Evolutionary conservation across 2,888 invertebrate genomes (phyloP).

Genomic region (Drosophila diplacantha): DNA sequence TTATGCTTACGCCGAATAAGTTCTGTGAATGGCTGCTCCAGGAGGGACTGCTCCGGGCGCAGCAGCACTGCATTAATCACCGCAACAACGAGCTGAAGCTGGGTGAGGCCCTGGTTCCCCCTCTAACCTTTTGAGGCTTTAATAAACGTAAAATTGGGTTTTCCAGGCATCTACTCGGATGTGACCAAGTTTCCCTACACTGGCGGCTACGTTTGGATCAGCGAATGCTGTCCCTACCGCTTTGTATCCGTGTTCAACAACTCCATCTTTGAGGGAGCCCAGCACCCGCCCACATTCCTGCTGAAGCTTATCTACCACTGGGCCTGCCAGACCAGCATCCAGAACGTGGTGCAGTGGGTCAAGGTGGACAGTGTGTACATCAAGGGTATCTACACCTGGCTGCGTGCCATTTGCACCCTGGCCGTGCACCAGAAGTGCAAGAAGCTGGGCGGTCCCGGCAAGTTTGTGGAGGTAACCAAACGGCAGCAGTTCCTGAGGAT

Average conservation of each 20-base stretch:
- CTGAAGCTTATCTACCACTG: slow-evolving; percentile 93
- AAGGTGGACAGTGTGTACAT: slow-evolving; percentile 85
- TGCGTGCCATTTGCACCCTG: slow-evolving; percentile 87
- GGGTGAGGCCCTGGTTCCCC: slow-evolving; percentile 76
- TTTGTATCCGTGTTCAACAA: slow-evolving; percentile 92
- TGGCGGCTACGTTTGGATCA: slow-evolving; percentile 95
- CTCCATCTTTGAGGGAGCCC: slow-evolving; percentile 91
- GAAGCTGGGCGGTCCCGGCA: slow-evolving; percentile 85
- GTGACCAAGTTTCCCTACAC: slow-evolving; percentile 90
- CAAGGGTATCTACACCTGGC: slow-evolving; percentile 83
- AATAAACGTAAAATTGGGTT: background rate
- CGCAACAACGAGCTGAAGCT: slow-evolving; percentile 85
- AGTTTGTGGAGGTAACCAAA: slow-evolving; percentile 81
- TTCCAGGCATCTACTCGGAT: slow-evolving; percentile 88
- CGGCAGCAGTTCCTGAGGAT: too few species aligned
- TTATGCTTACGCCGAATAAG: slow-evolving; percentile 89
- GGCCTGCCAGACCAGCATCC: slow-evolving; percentile 93
- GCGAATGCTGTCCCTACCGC: slow-evolving; percentile 89
- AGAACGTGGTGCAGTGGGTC: slow-evolving; percentile 93
- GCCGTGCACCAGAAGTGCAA: slow-evolving; percentile 88
- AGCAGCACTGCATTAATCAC: slow-evolving; percentile 87
- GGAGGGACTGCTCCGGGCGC: slow-evolving; percentile 87
- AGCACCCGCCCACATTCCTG: slow-evolving; percentile 89
- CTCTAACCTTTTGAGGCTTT: background rate
- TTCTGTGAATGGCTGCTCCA: slow-evolving; percentile 95